These are phyloP conservation scores for Xestia rhomboidea DNA, from an alignment of 2,888 invertebrate species.

Conservation along the genomic window DNA sequence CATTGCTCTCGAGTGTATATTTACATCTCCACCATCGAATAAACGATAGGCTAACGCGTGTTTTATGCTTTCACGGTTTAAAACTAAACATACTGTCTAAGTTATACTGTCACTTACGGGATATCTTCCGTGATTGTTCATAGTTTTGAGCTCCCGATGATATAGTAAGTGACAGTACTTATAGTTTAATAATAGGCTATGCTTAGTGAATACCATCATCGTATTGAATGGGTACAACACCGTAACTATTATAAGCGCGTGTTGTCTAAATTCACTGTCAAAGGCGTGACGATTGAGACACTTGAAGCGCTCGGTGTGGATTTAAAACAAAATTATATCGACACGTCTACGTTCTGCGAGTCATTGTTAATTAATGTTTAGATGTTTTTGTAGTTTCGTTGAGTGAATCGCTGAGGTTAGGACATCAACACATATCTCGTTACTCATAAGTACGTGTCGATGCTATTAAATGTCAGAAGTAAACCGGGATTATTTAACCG, in stretches of 20 bases:
- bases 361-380: slow-evolving; percentile 24
- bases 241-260: neutral
- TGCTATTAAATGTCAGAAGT: slow-evolving; percentile 38
- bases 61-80: no score
- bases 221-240: neutral
- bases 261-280: slow-evolving; percentile 16
- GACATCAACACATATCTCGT: slow-evolving; percentile 29
- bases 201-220: neutral
- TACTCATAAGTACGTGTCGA: slow-evolving; percentile 32
- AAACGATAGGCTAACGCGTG: neutral
- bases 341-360: slow-evolving; percentile 29
- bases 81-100: no score
- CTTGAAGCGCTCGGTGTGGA: slow-evolving; percentile 7
- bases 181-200: neutral
- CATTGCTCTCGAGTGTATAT: no score
- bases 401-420: slow-evolving; percentile 35
- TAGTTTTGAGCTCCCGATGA: no score
- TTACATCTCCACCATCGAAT: neutral
- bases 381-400: slow-evolving; percentile 29
- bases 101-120: no score
- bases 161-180: no score
- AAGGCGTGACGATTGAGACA: slow-evolving; percentile 35
- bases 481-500: slow-evolving; percentile 8
- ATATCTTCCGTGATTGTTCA: no score
- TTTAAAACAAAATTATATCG: slow-evolving; percentile 26